Percentiles rank a stretch among this genome's conserved stretches.
Evolutionary conservation across 2,113 vertebrate species (phyloP).

Genomic region (Pholis gunnellus): DNA sequence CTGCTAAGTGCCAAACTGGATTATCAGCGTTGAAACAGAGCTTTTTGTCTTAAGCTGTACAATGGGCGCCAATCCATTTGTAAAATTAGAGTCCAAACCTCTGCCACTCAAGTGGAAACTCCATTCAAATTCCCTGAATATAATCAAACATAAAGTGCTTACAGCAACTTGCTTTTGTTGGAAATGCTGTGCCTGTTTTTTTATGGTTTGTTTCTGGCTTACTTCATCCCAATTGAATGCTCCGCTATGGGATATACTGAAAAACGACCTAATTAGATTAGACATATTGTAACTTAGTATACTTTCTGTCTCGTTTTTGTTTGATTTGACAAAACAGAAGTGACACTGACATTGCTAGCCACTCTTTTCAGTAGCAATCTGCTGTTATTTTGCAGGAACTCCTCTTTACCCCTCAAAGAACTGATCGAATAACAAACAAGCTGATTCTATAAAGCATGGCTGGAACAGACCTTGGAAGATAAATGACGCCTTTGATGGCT

Average conservation of each 20-base stretch:
- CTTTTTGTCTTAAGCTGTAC: constrained; percentile 82
- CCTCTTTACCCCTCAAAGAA: constrained; percentile 32
- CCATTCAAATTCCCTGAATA: constrained; percentile 77
- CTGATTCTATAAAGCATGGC: constrained; percentile 33
- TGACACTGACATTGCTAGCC: constrained; percentile 13
- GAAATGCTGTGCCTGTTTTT: constrained; percentile 31
- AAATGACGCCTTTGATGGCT: constrained; percentile 32
- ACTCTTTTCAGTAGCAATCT: constrained; percentile 5
- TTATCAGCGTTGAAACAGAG: constrained; percentile 85
- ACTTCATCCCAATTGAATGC: constrained; percentile 24
- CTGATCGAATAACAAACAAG: constrained; percentile 30
- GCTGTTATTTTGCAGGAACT: constrained; percentile 34
- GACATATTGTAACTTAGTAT: neutral
- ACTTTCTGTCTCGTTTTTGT: constrained; percentile 14
- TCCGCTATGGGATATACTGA: neutral
- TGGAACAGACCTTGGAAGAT: constrained; percentile 37
- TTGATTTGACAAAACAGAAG: constrained; percentile 35
- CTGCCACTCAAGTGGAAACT: constrained; percentile 78
- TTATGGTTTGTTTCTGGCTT: constrained; percentile 40
- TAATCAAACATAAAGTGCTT: constrained; percentile 84
- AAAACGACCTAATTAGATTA: constrained; percentile 17
- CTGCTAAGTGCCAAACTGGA: constrained; percentile 77
- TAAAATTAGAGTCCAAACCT: constrained; percentile 82
- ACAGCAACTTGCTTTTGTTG: constrained; percentile 69
- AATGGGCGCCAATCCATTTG: constrained; percentile 83